Percentiles rank a stretch among this genome's conserved stretches.
phyloP scores from a whole-genome alignment of 2,888 invertebrate species.

The Vesta saturnalis region DNA sequence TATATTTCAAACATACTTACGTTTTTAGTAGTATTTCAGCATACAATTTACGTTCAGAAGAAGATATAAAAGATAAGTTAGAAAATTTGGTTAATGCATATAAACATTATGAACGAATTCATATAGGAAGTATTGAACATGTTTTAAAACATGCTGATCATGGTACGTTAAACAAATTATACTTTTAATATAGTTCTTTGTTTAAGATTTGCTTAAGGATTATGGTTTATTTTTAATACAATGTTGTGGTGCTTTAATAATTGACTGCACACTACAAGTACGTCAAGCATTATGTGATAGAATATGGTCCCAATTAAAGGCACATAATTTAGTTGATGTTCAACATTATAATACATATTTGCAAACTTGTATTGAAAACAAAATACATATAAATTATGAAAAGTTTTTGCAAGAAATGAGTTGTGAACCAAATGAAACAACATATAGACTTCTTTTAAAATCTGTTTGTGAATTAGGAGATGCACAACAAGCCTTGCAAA shows the following conservation, averaged over 20 bases:
- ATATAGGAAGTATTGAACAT: neutral
- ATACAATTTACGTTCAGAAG: too few species aligned
- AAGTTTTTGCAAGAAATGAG: conserved; percentile 64
- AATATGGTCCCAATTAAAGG: conserved; percentile 66
- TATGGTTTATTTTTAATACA: conserved; percentile 65
- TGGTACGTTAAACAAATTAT: neutral
- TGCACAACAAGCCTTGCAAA: conserved; percentile 65
- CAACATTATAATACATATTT: conserved; percentile 69
- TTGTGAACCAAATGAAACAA: conserved; percentile 63
- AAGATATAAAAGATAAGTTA: neutral
- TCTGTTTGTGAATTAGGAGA: conserved; percentile 69
- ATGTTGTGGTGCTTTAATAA: conserved; percentile 67
- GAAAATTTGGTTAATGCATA: neutral
- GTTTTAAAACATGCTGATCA: neutral
- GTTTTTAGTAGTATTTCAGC: neutral
- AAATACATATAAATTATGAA: conserved; percentile 60
- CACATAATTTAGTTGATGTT: conserved; percentile 62
- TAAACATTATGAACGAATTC: neutral
- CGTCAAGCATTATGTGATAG: conserved; percentile 65
- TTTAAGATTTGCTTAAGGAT: conserved; percentile 56
- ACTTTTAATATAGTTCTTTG: neutral
- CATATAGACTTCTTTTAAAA: conserved; percentile 68
- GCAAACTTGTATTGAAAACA: conserved; percentile 69
- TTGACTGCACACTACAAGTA: conserved; percentile 62
- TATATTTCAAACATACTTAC: too few species aligned